A percentile compares a stretch with the other conserved stretches of the same genome.
These are phyloP conservation scores for Tauraco hartlaubi DNA, from an alignment of 2,797 vertebrate species.

Conservation along the genomic window DNA sequence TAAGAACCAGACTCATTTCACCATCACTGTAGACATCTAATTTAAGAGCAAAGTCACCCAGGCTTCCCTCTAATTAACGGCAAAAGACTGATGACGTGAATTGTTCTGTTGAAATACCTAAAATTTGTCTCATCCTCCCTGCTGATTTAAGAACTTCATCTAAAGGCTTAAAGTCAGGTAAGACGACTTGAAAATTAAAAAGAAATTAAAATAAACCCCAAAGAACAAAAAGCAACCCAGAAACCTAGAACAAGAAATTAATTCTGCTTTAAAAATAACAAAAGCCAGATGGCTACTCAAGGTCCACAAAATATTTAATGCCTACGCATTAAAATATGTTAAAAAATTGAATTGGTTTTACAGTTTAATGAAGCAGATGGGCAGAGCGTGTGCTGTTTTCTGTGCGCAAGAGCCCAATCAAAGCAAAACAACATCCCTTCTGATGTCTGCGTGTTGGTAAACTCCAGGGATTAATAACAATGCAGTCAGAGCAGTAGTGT, in stretches of 20 bases:
- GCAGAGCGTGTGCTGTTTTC: not conserved
- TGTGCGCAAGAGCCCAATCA: not conserved
- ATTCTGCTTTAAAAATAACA: not conserved
- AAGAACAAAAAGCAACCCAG: not conserved
- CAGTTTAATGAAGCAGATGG: conserved; percentile 36
- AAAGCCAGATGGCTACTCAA: not conserved
- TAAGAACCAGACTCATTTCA: conserved; percentile 4
- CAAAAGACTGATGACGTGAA: conserved; percentile 22
- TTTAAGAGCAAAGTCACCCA: conserved; percentile 56
- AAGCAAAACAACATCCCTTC: not conserved
- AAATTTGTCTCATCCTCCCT: conserved; percentile 20
- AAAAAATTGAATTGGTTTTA: not conserved
- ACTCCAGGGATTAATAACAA: not conserved
- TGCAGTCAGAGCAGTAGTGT: not conserved
- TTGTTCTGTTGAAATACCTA: conserved; percentile 2
- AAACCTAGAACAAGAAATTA: not conserved
- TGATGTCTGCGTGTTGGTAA: not conserved
- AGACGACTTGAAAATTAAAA: conserved; percentile 20
- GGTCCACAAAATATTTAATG: conserved; percentile 22
- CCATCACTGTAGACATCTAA: not conserved
- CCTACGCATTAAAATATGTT: conserved; percentile 4
- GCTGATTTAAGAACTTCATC: conserved; percentile 31
- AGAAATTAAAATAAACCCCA: not conserved
- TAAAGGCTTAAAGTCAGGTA: conserved; percentile 12
- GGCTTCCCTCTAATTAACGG: conserved; percentile 31